A percentile compares a stretch with the other conserved stretches of the same genome.
Conservation (phyloP, 2,888 invertebrate species). For the Uloborus plumipes region DNA sequence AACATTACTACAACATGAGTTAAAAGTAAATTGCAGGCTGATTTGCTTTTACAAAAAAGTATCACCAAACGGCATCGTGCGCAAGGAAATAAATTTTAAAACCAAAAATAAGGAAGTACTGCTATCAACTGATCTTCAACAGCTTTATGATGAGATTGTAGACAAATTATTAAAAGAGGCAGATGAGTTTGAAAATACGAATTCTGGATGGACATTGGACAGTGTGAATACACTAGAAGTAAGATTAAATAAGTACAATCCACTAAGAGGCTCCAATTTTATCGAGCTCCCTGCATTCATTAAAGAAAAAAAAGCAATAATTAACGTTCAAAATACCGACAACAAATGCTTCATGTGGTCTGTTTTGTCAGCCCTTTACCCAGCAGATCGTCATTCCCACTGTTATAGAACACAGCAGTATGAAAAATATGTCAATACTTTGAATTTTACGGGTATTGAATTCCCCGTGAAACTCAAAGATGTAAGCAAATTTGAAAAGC, state of each 20-base stretch:
- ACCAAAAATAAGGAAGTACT: not conserved
- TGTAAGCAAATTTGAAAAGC: slow-evolving; percentile 20
- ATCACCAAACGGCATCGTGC: no score
- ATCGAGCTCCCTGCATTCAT: slow-evolving; percentile 58
- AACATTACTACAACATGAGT: no score
- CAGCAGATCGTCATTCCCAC: slow-evolving; percentile 27
- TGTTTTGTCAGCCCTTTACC: slow-evolving; percentile 63
- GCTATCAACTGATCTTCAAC: not conserved
- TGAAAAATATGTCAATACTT: not conserved
- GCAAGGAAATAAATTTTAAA: not conserved
- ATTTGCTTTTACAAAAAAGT: no score
- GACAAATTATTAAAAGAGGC: slow-evolving; percentile 17
- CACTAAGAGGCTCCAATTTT: slow-evolving; percentile 60
- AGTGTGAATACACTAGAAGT: not conserved
- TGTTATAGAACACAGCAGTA: not conserved
- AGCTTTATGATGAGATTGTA: not conserved
- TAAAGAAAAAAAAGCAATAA: slow-evolving; percentile 58
- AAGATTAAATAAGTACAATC: slow-evolving; percentile 56
- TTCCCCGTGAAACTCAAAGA: slow-evolving; percentile 15
- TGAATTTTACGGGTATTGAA: slow-evolving; percentile 27
- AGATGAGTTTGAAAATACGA: slow-evolving; percentile 6
- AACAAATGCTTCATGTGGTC: slow-evolving; percentile 65
- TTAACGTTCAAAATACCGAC: slow-evolving; percentile 66
- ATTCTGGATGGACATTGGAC: slow-evolving; percentile 8
- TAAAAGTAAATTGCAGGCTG: no score